Evolutionary conservation across 2,797 vertebrate genomes (phyloP).

Genomic region (Artibeus lituratus): DNA sequence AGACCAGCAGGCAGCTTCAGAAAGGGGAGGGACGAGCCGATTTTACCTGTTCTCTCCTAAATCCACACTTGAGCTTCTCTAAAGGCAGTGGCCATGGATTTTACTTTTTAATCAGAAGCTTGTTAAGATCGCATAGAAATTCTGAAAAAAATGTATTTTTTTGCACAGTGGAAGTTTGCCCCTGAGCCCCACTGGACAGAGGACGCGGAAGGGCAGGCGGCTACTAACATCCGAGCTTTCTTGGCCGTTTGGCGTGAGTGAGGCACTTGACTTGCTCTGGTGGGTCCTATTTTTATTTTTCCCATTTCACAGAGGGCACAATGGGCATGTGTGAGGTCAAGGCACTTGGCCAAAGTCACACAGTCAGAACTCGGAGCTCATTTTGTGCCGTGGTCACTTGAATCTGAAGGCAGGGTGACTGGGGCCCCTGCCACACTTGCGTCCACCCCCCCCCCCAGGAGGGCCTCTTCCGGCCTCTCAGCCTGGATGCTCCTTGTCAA

Average conservation of each 20-base stretch:
- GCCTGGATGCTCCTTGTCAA: too few species aligned
- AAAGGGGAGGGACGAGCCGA: accelerated
- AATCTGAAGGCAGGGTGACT: accelerated
- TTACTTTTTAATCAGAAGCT: not conserved
- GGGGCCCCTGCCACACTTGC: accelerated
- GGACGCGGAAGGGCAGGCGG: not conserved
- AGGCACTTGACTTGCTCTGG: accelerated
- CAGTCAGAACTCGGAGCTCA: accelerated
- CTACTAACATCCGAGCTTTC: accelerated
- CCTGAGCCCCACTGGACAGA: not conserved
- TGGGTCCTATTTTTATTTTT: not conserved
- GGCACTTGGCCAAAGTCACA: too few species aligned
- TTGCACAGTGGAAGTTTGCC: not conserved
- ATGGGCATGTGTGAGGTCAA: not conserved
- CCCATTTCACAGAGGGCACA: not conserved
- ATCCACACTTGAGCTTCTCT: not conserved
- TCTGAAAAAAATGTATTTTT: accelerated
- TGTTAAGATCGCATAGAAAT: accelerated
- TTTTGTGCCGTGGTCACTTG: accelerated
- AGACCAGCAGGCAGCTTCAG: not conserved
- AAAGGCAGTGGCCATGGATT: not conserved
- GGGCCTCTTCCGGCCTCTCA: not conserved
- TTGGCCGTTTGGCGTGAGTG: accelerated
- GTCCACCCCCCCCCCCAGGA: not conserved
- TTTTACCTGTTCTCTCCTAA: not conserved